Percentiles rank a stretch among this genome's conserved stretches.
Conservation (phyloP, 2,113 vertebrate genomes). For the Lampris incognitus region DNA sequence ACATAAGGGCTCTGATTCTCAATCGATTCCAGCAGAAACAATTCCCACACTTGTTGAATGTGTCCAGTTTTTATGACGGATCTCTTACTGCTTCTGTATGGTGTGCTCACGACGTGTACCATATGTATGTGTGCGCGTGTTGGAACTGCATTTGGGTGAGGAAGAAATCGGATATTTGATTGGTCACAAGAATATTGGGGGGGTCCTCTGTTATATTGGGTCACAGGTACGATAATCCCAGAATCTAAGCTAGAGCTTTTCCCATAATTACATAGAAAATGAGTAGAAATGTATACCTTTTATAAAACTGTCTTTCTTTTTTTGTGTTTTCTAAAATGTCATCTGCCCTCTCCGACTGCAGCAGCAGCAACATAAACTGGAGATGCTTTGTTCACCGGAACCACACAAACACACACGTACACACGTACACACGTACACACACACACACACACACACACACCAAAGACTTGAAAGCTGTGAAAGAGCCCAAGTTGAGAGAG, state of each 20-base stretch:
- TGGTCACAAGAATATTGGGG: constrained; percentile 27
- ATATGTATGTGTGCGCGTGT: constrained; percentile 34
- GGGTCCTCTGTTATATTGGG: constrained; percentile 21
- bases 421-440: too few species aligned
- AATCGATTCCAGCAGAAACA: constrained; percentile 64
- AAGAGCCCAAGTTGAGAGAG: constrained; percentile 49
- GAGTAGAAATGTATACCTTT: constrained; percentile 14
- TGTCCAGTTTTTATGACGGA: constrained; percentile 45
- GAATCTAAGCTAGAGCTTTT: constrained; percentile 60
- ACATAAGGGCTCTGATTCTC: constrained; percentile 72
- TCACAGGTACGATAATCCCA: constrained; percentile 64
- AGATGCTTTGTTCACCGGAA: constrained; percentile 26
- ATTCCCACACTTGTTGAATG: constrained; percentile 52
- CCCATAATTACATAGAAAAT: constrained; percentile 11
- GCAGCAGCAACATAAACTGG: neutral
- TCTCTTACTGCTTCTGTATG: constrained; percentile 11
- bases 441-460: constrained; percentile 51
- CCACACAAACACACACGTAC: constrained; percentile 22
- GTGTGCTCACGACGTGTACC: constrained; percentile 33
- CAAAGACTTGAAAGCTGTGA: constrained; percentile 76
- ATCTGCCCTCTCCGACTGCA: constrained; percentile 21
- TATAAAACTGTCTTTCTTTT: constrained; percentile 24
- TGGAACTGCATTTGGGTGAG: constrained; percentile 22
- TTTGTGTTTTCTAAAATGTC: constrained; percentile 25
- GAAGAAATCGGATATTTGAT: constrained; percentile 8